Percentiles rank a stretch among this genome's conserved stretches.
phyloP scores from a whole-genome alignment of 1,140 invertebrate genomes.

The Drosophila auraria region DNA sequence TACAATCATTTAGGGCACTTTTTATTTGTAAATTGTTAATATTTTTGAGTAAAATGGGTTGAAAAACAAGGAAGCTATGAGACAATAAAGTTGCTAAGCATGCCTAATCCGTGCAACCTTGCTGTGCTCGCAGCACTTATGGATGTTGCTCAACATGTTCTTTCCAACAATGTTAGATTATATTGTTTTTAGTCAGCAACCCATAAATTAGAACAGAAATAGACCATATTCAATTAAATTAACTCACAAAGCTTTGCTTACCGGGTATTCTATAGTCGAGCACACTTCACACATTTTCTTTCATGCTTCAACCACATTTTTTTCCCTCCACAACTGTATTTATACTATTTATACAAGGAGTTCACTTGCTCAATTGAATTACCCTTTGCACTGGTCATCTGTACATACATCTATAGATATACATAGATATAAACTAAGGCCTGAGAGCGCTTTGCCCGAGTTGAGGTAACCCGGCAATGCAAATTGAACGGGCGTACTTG shows the following conservation, averaged over 20 bases:
- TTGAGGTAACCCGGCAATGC: slow-evolving; percentile 1
- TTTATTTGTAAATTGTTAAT: neutral
- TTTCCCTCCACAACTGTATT: neutral
- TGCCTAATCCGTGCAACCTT: no score
- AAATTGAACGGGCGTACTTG: slow-evolving; percentile 27
- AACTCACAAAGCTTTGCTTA: neutral
- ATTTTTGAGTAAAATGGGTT: neutral
- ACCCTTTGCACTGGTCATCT: slow-evolving; percentile 1
- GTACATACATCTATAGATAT: neutral
- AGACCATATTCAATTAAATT: neutral
- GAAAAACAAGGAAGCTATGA: neutral
- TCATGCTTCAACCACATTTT: neutral
- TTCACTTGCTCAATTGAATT: slow-evolving; percentile 7
- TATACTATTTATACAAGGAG: neutral
- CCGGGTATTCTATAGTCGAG: no score
- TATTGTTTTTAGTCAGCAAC: neutral
- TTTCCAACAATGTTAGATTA: neutral
- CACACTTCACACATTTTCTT: neutral
- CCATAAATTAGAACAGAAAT: neutral
- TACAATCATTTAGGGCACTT: neutral
- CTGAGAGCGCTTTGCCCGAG: slow-evolving; percentile 21
- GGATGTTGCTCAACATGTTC: neutral
- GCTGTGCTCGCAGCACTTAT: no score
- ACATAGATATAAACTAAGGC: neutral
- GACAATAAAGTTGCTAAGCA: no score